These are phyloP conservation scores for Poecile montanus DNA, from an alignment of 2,797 vertebrate genomes.

Conservation along the genomic window DNA sequence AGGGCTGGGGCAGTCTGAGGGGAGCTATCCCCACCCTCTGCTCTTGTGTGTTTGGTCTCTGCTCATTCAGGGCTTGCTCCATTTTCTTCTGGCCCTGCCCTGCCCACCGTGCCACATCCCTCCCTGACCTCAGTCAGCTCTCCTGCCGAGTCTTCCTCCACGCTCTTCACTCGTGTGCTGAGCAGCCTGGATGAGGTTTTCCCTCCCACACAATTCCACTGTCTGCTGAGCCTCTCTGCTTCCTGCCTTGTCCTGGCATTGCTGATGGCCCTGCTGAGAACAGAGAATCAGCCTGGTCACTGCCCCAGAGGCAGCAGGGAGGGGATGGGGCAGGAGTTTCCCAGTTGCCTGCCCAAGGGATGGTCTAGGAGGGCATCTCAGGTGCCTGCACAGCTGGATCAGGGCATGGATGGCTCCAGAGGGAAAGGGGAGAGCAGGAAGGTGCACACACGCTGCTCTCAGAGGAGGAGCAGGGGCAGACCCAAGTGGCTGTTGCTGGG, in stretches of 20 bases:
- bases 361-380: no score
- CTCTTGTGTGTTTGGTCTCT: not conserved
- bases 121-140: not conserved
- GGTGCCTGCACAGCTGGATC: fast-evolving
- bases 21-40: not conserved
- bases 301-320: not conserved
- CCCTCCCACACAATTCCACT: not conserved
- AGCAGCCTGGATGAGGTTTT: not conserved
- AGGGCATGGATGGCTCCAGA: not conserved
- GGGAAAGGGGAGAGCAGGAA: not conserved
- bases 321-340: not conserved
- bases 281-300: not conserved
- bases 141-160: not conserved
- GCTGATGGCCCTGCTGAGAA: fast-evolving
- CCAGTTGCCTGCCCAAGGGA: not conserved
- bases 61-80: not conserved
- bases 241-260: not conserved
- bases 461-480: not conserved
- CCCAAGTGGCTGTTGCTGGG: not conserved
- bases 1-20: fast-evolving
- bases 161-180: fast-evolving
- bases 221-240: not conserved
- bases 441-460: not conserved
- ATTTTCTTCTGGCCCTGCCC: not conserved
- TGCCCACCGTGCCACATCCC: fast-evolving